Percentiles rank a stretch among this genome's conserved stretches.
These are phyloP conservation scores for Calyptommatus sinebrachiatus DNA, from an alignment of 2,113 vertebrate species.

Conservation along the genomic window DNA sequence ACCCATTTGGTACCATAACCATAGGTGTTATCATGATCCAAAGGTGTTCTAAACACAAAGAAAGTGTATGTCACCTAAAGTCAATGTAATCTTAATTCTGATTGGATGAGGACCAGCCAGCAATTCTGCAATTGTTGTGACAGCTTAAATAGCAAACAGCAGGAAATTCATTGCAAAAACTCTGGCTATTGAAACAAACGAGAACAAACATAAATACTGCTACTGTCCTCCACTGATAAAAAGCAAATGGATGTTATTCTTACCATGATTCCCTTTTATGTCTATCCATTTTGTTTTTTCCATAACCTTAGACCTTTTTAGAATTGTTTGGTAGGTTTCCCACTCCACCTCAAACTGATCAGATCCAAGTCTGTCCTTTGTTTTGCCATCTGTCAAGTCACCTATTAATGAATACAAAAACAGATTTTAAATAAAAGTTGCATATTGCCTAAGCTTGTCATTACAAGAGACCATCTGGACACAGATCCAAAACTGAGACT, in stretches of 20 bases:
- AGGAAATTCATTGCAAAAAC: too few relatives aligned
- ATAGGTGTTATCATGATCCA: too few relatives aligned
- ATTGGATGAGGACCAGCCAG: too few relatives aligned
- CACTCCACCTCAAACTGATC: constrained; percentile 91
- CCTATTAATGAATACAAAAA: constrained; percentile 69
- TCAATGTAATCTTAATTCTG: too few relatives aligned
- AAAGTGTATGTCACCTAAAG: too few relatives aligned
- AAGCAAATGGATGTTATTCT: constrained; percentile 30
- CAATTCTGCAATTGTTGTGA: too few relatives aligned
- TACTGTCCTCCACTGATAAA: background rate
- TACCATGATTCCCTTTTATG: constrained; percentile 95
- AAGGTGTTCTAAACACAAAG: too few relatives aligned
- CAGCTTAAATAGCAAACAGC: too few relatives aligned
- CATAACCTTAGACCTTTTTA: constrained; percentile 89
- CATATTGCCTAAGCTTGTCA: background rate
- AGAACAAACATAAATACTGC: background rate
- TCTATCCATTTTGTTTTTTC: constrained; percentile 95
- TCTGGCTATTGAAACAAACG: background rate
- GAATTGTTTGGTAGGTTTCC: constrained; percentile 88
- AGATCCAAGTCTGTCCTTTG: constrained; percentile 88
- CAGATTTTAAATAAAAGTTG: background rate
- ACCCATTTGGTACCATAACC: too few relatives aligned
- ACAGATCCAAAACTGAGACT: accelerated
- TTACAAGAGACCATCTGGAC: background rate
- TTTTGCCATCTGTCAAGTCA: constrained; percentile 94